phyloP scores from a whole-genome alignment of 2,113 vertebrate genomes.

The Thalassarche chlororhynchos region DNA sequence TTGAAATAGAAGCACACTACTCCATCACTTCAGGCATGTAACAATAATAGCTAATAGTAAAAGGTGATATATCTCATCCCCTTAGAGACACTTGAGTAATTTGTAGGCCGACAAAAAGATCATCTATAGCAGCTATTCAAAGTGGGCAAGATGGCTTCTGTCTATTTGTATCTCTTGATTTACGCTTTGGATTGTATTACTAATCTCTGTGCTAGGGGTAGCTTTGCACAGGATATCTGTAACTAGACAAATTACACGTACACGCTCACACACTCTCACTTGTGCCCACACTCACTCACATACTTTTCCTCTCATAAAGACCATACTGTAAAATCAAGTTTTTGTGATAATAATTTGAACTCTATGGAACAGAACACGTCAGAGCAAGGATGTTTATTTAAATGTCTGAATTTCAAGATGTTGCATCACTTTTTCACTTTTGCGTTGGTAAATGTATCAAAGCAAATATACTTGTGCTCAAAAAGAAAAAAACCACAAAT shows the following conservation, averaged over 20 bases:
- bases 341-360: background rate
- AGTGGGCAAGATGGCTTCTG: background rate
- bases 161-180: background rate
- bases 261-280: background rate
- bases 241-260: background rate
- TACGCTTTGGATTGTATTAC: background rate
- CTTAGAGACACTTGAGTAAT: constrained; percentile 5
- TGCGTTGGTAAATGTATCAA: background rate
- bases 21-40: constrained; percentile 16
- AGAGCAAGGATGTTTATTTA: background rate
- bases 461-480: background rate
- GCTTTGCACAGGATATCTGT: background rate
- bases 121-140: background rate
- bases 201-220: background rate
- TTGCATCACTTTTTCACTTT: background rate
- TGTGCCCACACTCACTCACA: background rate
- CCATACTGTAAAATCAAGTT: background rate
- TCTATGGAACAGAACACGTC: background rate
- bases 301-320: background rate
- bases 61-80: constrained; percentile 18
- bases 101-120: background rate
- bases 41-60: constrained; percentile 51
- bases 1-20: constrained; percentile 37
- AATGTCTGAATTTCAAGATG: background rate
- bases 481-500: background rate